Evolutionary conservation across 2,113 vertebrate species (phyloP).

Genomic region (Microtus richardsoni): DNA sequence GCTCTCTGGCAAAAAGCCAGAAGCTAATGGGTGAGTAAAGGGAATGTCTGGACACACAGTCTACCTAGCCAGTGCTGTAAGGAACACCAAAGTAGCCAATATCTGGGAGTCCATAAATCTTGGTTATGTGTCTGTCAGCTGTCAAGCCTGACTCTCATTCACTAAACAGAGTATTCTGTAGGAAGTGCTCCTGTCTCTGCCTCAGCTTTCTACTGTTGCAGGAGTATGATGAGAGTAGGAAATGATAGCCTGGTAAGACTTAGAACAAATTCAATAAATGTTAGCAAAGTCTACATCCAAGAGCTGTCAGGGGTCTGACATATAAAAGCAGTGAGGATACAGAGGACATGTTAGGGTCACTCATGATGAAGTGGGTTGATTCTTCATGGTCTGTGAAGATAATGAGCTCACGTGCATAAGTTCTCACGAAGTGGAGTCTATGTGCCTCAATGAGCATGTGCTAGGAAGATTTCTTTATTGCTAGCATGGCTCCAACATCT

Average conservation of each 20-base stretch:
- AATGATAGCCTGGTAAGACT: background rate
- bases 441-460: background rate
- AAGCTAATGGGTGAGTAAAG: background rate
- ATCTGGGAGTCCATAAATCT: background rate
- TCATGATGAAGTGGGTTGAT: background rate
- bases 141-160: background rate
- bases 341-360: background rate
- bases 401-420: background rate
- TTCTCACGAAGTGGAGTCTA: background rate
- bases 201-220: slow-evolving; percentile 4
- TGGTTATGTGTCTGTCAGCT: background rate
- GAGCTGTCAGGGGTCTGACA: background rate
- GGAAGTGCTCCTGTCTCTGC: background rate
- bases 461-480: background rate
- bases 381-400: background rate
- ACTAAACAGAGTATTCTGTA: background rate
- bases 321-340: background rate
- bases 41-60: background rate
- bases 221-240: background rate
- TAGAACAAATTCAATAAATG: background rate
- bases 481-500: background rate
- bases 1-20: background rate
- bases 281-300: background rate
- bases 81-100: background rate
- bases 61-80: background rate